These are phyloP conservation scores for Syndactyla subalaris DNA, from an alignment of 2,797 vertebrate genomes.

Conservation along the genomic window DNA sequence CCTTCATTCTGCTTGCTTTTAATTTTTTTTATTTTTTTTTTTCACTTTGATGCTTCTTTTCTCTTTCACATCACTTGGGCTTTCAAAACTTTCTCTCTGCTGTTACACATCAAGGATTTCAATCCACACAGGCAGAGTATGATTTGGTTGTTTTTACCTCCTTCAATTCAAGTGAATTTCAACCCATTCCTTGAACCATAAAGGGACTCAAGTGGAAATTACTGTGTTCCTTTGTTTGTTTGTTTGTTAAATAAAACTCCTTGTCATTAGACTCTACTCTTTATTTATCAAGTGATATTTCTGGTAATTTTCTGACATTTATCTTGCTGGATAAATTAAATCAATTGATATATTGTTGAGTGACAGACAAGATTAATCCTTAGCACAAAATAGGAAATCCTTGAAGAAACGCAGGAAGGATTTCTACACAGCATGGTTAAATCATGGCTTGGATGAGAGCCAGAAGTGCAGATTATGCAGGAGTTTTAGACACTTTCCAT, in stretches of 20 bases:
- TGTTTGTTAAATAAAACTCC: not conserved
- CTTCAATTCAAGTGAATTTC: not conserved
- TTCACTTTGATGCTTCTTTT: not conserved
- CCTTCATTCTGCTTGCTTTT: not conserved
- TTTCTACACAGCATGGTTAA: not conserved
- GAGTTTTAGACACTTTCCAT: not conserved
- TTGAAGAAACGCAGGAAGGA: not conserved
- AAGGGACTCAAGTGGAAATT: not conserved
- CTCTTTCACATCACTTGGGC: not conserved
- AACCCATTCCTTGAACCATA: not conserved
- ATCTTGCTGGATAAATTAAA: not conserved
- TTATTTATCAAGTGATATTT: not conserved
- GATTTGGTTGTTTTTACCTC: not conserved
- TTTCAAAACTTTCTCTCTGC: not conserved
- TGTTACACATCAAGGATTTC: not conserved
- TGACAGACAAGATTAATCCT: not conserved
- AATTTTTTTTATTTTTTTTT: not conserved
- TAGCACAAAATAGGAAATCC: not conserved
- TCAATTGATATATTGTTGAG: not conserved
- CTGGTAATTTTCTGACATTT: not conserved
- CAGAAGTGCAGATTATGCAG: not conserved
- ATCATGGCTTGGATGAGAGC: not conserved
- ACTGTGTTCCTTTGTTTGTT: not conserved
- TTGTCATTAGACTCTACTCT: not conserved
- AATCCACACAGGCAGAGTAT: not conserved